Conservation (phyloP, 2,888 invertebrate genomes). For the Melipona bicolor region DNA sequence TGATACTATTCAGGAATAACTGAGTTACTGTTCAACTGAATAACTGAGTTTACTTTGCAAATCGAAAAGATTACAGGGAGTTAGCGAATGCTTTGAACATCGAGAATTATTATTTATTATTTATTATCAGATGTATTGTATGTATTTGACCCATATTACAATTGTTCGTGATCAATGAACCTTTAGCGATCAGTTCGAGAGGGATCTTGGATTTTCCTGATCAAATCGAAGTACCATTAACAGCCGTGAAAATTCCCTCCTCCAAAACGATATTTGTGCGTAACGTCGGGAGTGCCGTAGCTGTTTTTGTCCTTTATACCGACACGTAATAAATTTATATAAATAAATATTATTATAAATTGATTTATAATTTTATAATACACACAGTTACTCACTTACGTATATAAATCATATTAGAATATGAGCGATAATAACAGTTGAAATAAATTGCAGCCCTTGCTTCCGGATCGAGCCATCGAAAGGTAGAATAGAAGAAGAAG, state of each 20-base stretch:
- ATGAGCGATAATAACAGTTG: background rate
- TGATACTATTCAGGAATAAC: no score
- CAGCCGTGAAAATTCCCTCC: conserved; percentile 85
- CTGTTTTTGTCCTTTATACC: conserved; percentile 84
- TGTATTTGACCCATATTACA: no score
- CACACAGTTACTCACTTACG: background rate
- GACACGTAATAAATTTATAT: conserved; percentile 80
- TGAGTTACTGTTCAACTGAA: no score
- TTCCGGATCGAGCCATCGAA: conserved; percentile 86
- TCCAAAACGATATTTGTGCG: conserved; percentile 85
- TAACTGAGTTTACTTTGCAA: no score
- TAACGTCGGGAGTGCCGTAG: conserved; percentile 85
- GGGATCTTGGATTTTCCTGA: conserved; percentile 87
- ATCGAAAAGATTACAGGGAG: no score
- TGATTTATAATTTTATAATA: no score
- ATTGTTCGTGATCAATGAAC: no score
- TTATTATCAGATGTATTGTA: no score
- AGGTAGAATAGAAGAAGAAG: conserved; percentile 85
- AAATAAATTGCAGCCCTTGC: conserved; percentile 76
- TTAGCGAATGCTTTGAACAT: no score
- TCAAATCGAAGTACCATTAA: conserved; percentile 84
- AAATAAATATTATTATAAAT: no score
- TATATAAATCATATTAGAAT: background rate
- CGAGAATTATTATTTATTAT: no score
- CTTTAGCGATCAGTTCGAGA: conserved; percentile 85